Evolutionary conservation across 2,797 vertebrate species (phyloP).

Genomic region (Oreochromis grahami): DNA sequence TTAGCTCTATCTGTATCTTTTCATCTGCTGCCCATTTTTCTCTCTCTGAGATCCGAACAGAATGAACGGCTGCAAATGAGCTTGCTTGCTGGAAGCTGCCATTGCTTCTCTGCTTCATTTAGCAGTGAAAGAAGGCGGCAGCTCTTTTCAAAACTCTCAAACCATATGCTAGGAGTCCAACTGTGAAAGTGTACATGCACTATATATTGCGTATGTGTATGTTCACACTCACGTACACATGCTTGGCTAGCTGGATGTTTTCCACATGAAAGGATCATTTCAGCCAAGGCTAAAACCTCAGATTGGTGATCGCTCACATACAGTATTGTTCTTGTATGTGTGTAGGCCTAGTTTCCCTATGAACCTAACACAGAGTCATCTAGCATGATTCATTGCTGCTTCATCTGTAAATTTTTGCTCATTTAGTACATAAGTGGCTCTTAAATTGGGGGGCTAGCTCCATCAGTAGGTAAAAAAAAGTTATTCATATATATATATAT

Average conservation of each 20-base stretch:
- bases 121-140: not conserved
- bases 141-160: not conserved
- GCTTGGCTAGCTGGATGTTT: not conserved
- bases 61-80: conserved; percentile 29
- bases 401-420: not conserved
- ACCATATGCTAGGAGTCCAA: not conserved
- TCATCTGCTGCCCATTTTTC: conserved; percentile 4
- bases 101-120: conserved; percentile 27
- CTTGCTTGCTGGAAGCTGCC: conserved; percentile 23
- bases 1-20: not conserved
- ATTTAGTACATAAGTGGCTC: not conserved
- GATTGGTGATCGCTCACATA: not conserved
- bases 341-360: not conserved
- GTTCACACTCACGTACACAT: not conserved
- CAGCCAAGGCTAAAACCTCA: not conserved
- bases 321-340: not conserved
- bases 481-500: not conserved
- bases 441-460: not conserved
- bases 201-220: not conserved
- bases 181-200: not conserved
- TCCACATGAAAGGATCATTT: conserved; percentile 5
- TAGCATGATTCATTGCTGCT: not conserved
- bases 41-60: conserved; percentile 2
- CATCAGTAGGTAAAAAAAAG: not conserved
- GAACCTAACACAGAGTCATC: not conserved